Conservation (phyloP, 2,113 vertebrate species). For the Taxidea taxus region DNA sequence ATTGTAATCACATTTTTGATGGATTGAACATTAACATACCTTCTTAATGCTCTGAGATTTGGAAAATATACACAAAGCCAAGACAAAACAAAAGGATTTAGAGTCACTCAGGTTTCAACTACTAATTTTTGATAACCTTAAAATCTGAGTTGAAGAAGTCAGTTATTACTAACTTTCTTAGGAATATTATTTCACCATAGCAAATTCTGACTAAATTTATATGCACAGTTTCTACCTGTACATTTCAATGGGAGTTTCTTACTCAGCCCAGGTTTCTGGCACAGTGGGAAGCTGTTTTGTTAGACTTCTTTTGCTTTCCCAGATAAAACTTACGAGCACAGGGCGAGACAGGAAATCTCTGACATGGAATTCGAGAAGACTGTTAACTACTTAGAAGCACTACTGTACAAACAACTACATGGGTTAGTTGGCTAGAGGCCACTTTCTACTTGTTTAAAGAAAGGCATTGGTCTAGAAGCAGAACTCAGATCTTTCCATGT, state of each 20-base stretch:
- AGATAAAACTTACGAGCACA: constrained; percentile 47
- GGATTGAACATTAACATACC: too few species aligned
- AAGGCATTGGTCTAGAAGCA: background rate
- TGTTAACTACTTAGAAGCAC: background rate
- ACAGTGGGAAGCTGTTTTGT: constrained; percentile 69
- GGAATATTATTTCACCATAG: constrained; percentile 72
- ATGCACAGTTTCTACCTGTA: constrained; percentile 73
- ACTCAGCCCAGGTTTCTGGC: constrained; percentile 63
- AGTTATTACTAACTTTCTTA: constrained; percentile 71
- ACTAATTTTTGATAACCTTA: constrained; percentile 61
- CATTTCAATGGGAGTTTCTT: constrained; percentile 74
- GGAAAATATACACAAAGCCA: background rate
- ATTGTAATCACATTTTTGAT: background rate
- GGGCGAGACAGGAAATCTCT: background rate
- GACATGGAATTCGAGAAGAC: background rate
- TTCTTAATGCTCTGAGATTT: background rate
- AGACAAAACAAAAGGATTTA: background rate
- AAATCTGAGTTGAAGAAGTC: constrained; percentile 56
- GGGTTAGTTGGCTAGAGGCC: background rate
- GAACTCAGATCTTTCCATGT: background rate
- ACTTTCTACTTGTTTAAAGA: background rate
- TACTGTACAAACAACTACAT: background rate
- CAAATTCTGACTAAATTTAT: constrained; percentile 72
- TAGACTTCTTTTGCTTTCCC: constrained; percentile 70
- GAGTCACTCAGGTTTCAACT: constrained; percentile 36